Percentiles rank a stretch among this genome's conserved stretches.
Conservation (phyloP, 2,888 invertebrate genomes). For the Choristoneura rosaceana region DNA sequence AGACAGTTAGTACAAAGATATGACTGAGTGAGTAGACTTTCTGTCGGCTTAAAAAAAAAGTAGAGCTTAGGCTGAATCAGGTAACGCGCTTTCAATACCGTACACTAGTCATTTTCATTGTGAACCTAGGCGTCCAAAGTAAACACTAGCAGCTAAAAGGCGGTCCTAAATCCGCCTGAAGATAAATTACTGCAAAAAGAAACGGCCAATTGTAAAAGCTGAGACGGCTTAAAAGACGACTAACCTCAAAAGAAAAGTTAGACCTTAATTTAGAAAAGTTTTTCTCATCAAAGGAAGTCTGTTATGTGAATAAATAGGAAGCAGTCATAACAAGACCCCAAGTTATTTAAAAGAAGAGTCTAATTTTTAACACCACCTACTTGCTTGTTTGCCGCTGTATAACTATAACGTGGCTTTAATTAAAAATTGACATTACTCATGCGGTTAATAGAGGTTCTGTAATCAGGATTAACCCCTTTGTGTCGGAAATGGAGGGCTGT, state of each 20-base stretch:
- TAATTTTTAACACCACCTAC: not conserved
- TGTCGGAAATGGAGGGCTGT: not conserved
- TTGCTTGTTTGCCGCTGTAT: not conserved
- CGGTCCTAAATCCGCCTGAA: not conserved
- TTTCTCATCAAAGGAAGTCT: not conserved
- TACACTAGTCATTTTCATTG: not conserved
- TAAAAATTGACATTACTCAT: not conserved
- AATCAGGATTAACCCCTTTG: not conserved
- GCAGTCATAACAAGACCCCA: not conserved
- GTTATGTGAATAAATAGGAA: slow-evolving; percentile 4
- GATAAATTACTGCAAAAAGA: not conserved
- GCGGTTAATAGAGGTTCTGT: slow-evolving; percentile 1
- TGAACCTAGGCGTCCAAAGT: not conserved
- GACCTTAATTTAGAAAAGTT: not conserved
- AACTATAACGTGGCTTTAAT: not conserved
- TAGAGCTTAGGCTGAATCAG: not conserved
- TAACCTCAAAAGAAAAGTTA: slow-evolving; percentile 8
- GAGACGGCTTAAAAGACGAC: not conserved
- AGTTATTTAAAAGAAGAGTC: not conserved
- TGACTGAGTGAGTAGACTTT: not conserved
- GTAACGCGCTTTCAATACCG: not conserved
- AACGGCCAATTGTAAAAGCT: not conserved
- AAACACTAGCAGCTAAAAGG: not conserved
- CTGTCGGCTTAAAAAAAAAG: too few relatives aligned
- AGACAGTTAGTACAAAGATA: too few relatives aligned